Evolutionary conservation across 2,113 vertebrate genomes (phyloP), one percentile per base, ranked within the genome.

Genomic region (Bubo scandiacus): DNA sequence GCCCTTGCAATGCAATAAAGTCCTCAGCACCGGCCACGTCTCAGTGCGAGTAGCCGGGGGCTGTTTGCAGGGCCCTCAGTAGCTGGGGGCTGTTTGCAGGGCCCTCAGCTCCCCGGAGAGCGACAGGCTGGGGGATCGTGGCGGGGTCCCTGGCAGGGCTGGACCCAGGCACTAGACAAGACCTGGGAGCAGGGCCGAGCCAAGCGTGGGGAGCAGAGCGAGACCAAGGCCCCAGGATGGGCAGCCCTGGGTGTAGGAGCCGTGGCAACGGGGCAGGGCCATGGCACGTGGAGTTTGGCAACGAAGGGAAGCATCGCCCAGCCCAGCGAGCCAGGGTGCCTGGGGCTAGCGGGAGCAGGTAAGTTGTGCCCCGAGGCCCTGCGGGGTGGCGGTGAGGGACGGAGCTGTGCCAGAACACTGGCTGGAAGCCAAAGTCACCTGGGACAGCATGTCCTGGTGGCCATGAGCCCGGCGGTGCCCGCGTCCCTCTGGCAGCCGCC

Each of bases 1-100:
- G 94, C 73, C 86, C 80, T 77, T 10, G 59, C 88, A 70, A 94
- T 79, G 94, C 96, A 96, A 97, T 97, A 96, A 96, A 85, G 93
- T 92, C 87, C 96, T 90, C 81, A 72, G 94, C 93, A 23, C 92
- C 52, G 90, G 78, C 90, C 2, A 0, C 1, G 12, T 81, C 81
- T 62, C 77, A 52, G 84, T 25, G 59, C 78, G 2, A 81, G 94
- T 84, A 73, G 84, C 82, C 13, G 36, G 90, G 71, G 43, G 43
- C 43, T 45, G 16, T 45, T 45, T 45, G 43, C 43, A 45, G 43
- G 43, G 43, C 43, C 43, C 43, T 45, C 43, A 45, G 43, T 84
- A 73, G 84, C 82, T 12, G 36, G 90, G 71, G 43, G 43, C 43
- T 45, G 16, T 45, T 45, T 45, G 43, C 43, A 45, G 43, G 43